These are phyloP conservation scores for Blera fallax DNA, from an alignment of 2,888 invertebrate species.

Conservation along the genomic window DNA sequence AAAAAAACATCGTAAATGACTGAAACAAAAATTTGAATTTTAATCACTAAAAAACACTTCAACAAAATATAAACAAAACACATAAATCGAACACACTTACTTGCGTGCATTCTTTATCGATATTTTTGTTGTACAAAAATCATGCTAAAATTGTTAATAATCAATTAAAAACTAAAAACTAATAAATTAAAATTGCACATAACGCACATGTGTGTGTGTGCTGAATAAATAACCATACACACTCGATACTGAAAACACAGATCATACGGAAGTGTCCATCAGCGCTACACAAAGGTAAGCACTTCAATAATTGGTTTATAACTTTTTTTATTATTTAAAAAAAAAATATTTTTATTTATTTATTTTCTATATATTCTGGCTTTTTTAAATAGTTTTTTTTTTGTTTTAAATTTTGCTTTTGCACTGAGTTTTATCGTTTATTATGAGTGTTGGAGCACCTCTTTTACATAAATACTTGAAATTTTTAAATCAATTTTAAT, in stretches of 20 bases:
- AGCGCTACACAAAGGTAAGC: constrained; percentile 82
- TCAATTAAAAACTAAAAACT: constrained; percentile 19
- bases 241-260: constrained; percentile 75
- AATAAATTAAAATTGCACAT: constrained; percentile 66
- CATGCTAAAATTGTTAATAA: constrained; percentile 46
- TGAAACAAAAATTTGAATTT: constrained; percentile 17
- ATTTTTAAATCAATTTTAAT: not conserved
- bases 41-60: constrained; percentile 21
- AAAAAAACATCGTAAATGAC: constrained; percentile 33
- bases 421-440: constrained; percentile 5
- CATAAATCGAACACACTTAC: constrained; percentile 45
- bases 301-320: constrained; percentile 61
- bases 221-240: constrained; percentile 44
- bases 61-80: constrained; percentile 23
- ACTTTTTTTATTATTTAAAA: constrained; percentile 53
- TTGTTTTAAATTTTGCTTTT: constrained; percentile 14
- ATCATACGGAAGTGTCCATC: constrained; percentile 81
- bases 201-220: constrained; percentile 30
- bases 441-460: constrained; percentile 3
- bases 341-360: not conserved
- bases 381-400: not conserved
- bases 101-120: constrained; percentile 38
- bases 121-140: constrained; percentile 54
- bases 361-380: not conserved
- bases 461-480: no score